Evolutionary conservation across 2,888 invertebrate genomes (phyloP), one percentile per base, ranked within the genome.

Genomic region (Pristionchus japonicus): DNA sequence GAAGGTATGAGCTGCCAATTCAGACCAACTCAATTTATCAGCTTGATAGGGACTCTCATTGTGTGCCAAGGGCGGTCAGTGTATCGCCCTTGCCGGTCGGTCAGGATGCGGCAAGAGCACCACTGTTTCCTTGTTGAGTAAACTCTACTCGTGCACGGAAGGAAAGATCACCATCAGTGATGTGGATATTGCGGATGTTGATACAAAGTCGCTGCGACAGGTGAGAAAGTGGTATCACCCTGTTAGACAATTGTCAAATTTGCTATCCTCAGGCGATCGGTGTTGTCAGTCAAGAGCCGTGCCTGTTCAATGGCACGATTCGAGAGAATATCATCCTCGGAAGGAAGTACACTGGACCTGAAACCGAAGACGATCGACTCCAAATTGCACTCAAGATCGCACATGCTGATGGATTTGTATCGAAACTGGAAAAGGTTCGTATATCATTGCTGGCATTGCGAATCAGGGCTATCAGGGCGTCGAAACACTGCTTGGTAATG

Each of bases 231-330:
- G n/a, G n/a, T n/a, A n/a, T n/a, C n/a, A n/a, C n/a, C n/a, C n/a
- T n/a, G n/a, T n/a, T n/a, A n/a, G n/a, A n/a, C n/a, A 31, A 11
- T 34, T 7, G 70, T 1, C 1, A 20, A 27, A 23, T n/a, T n/a
- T n/a, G n/a, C n/a, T n/a, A n/a, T n/a, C n/a, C n/a, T 6, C 52
- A 83, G 85, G 40, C 85, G 17, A 85, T 88, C 4, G 89, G 88
- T 11, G 82, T 89, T 17, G 89, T 89, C 13, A 52, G 40, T 27
- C 89, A 89, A 77, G 89, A 89, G 49, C 89, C 89, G 34, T 57
- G 37, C 13, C 77, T 88, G 2, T 88, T 88, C 77, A 85, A 88
- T 37, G 84, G 85, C 4, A 85, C 88, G 4, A 88, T 88, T n/a
- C 47, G 83, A 83, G 88, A 88, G 47, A 88, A 88, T 67, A 67